Evolutionary conservation across 2,888 invertebrate genomes (phyloP).

Genomic region (Philereme transversata): DNA sequence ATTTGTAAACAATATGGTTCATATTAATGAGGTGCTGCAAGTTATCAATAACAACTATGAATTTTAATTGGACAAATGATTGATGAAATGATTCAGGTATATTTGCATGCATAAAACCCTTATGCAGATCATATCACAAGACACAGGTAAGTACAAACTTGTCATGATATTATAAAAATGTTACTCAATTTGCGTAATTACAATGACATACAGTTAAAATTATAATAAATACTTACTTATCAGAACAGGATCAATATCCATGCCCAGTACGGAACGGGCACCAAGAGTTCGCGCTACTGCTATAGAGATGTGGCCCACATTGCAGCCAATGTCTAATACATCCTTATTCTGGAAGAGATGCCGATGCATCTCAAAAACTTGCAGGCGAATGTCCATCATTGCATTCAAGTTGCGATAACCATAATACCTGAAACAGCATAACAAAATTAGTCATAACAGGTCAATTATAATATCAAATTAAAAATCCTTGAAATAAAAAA

Average conservation of each 20-base stretch:
- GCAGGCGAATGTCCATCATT: conserved; percentile 92
- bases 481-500: too few relatives aligned
- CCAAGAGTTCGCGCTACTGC: conserved; percentile 93
- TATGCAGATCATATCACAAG: neutral
- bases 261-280: conserved; percentile 94
- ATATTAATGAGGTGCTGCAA: conserved; percentile 4
- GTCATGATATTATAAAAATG: neutral
- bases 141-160: conserved; percentile 1
- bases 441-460: conserved; percentile 5
- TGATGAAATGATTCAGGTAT: neutral
- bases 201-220: too few relatives aligned
- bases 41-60: conserved; percentile 21
- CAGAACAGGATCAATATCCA: conserved; percentile 96
- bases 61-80: conserved; percentile 9
- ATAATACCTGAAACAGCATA: conserved; percentile 88
- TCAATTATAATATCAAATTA: neutral
- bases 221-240: conserved; percentile 78
- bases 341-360: conserved; percentile 95
- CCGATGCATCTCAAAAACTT: conserved; percentile 89
- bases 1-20: neutral
- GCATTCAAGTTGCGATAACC: conserved; percentile 95
- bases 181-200: conserved; percentile 7
- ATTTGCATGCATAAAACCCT: too few relatives aligned
- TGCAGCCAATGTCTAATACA: conserved; percentile 98
- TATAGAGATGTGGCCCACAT: conserved; percentile 97